These are phyloP conservation scores for Pteronotus mesoamericanus DNA, from an alignment of 2,797 vertebrate species.

Conservation along the genomic window DNA sequence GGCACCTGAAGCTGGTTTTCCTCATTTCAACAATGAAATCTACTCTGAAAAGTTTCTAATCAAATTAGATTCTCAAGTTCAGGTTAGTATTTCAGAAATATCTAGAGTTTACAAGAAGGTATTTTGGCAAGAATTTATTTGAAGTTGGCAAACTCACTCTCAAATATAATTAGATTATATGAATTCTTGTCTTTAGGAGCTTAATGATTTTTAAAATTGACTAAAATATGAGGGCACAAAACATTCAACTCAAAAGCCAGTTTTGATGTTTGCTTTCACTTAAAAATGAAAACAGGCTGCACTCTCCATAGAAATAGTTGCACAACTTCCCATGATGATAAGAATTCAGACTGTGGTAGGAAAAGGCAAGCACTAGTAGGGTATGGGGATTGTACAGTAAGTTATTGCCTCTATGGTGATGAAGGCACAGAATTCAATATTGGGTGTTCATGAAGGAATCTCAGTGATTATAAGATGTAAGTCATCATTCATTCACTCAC, in stretches of 20 bases:
- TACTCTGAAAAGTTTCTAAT: not conserved
- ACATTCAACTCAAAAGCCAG: constrained; percentile 35
- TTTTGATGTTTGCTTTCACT: not conserved
- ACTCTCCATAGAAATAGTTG: constrained; percentile 16
- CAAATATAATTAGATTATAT: constrained; percentile 31
- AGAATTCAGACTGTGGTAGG: constrained; percentile 12
- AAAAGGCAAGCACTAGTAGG: not conserved
- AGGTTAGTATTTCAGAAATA: constrained; percentile 37
- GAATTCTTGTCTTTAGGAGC: not conserved
- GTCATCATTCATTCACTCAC: not conserved
- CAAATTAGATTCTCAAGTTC: not conserved
- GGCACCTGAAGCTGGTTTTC: not conserved
- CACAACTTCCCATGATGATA: not conserved
- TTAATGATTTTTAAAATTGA: not conserved
- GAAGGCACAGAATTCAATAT: not conserved
- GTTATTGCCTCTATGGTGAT: not conserved
- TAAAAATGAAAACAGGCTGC: not conserved
- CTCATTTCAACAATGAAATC: not conserved
- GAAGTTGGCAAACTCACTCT: not conserved
- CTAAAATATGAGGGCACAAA: constrained; percentile 2
- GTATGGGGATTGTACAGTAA: not conserved
- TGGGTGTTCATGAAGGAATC: constrained; percentile 7
- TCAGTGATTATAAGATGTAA: constrained; percentile 11
- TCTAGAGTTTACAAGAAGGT: not conserved
- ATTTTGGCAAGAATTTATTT: constrained; percentile 43